Base-by-base conservation (phyloP, 2,797 vertebrate genomes). In the Eulemur coronatus region DNA sequence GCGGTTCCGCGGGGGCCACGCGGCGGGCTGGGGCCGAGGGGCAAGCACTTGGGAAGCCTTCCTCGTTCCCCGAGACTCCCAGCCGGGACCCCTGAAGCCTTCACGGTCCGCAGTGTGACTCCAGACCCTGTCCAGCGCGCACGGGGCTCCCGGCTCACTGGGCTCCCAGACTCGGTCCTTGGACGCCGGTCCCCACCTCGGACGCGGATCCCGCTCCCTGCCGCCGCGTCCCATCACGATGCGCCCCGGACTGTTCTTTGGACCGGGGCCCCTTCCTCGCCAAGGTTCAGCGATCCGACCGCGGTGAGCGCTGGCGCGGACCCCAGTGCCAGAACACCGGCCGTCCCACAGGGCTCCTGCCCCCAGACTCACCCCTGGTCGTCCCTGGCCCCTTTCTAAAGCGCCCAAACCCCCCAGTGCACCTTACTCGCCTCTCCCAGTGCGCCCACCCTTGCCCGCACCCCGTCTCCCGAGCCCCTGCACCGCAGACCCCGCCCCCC, bases 131-230 rank as follows among this genome's bases (percentile, higher is more conserved):
- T 59, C 75, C 38, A 35, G 82, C 48, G 88, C 89, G 91, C 94
- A 26, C 82, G 14, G 70, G 43, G 72, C 84, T 72, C 73, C 57
- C 18, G 46, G 91, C 75, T 69, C 28, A 43, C 93, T 57, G 87
- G 46, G 86, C 96, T 85, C 78, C 59, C 1, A 52, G 59, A 88
- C 88, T 69, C n/a, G 55, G 91, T 82, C 33, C 79, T 80, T 15
- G 48, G 95, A 86, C 61, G n/a, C 76, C 18, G 52, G 92, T 78
- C 72, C 52, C 87, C 92, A 38, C 86, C 89, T 94, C 15, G 82
- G 92, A 89, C 59, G n/a, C 92, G n/a, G 86, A 78, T 67, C n/a
- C 79, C 28, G 67, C 79, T 52, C 73, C 84, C 67, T 5, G 90
- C 94, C 0, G 75, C 78, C 15, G 61, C 70, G 91, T 55, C 67